A percentile compares a stretch with the other conserved stretches of the same genome.
Evolutionary conservation across 2,113 vertebrate genomes (phyloP).

Genomic region (Globicephala melas): DNA sequence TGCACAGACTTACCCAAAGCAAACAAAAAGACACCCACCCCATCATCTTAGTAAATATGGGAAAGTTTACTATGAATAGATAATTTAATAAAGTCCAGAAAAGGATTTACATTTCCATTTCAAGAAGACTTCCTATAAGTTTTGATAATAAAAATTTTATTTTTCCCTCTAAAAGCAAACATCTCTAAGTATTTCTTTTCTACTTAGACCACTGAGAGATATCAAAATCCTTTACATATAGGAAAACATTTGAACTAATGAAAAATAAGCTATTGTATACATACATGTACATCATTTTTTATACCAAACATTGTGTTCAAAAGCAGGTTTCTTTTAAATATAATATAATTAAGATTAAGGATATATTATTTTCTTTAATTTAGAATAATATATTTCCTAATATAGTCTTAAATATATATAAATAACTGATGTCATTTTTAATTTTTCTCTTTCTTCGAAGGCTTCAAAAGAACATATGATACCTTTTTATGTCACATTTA

Average conservation of each 20-base stretch:
- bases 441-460: neutral
- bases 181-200: neutral
- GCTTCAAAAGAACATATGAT: neutral
- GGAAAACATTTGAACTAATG: neutral
- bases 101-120: neutral
- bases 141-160: neutral
- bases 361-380: neutral
- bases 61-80: neutral
- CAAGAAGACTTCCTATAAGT: neutral
- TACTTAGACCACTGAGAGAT: neutral
- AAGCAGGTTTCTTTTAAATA: neutral
- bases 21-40: neutral
- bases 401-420: neutral
- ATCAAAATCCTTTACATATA: neutral
- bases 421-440: neutral
- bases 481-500: neutral
- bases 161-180: neutral
- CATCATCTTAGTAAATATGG: neutral
- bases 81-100: neutral
- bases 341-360: neutral
- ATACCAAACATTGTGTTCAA: neutral
- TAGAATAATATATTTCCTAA: neutral
- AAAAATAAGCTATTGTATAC: neutral
- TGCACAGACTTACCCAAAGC: neutral
- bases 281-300: neutral